Evolutionary conservation across 2,888 invertebrate species (phyloP).

Genomic region (Chymomyza procnemis): DNA sequence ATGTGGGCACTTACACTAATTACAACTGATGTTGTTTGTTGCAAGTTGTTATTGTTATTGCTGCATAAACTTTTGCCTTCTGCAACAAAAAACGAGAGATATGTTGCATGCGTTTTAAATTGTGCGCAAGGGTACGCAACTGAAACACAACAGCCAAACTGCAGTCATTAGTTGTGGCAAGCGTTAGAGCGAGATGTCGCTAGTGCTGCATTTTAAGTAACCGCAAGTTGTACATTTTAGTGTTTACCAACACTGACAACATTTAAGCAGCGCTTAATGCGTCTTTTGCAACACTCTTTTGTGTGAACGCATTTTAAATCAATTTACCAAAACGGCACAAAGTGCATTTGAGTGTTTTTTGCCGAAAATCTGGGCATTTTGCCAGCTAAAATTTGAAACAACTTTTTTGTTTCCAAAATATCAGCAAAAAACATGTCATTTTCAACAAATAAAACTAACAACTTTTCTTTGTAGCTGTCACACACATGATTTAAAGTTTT

Average conservation of each 20-base stretch:
- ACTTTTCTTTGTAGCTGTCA: too few species aligned
- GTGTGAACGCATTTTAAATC: not conserved
- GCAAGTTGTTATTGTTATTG: not conserved
- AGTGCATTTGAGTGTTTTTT: not conserved
- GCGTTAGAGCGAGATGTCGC: not conserved
- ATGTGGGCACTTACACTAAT: constrained; percentile 68
- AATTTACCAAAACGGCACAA: not conserved
- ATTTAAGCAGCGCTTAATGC: not conserved
- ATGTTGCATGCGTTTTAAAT: not conserved
- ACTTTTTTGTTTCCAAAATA: too few species aligned
- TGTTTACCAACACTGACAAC: not conserved
- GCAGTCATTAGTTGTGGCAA: not conserved
- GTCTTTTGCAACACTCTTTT: not conserved
- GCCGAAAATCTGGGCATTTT: not conserved
- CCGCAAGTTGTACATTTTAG: not conserved
- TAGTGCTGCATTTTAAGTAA: not conserved
- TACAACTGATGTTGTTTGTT: constrained; percentile 47
- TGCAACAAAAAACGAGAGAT: not conserved
- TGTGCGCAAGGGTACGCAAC: not conserved
- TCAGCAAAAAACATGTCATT: too few species aligned
- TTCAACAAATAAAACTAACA: too few species aligned
- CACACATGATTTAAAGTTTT: too few species aligned
- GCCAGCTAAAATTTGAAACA: not conserved
- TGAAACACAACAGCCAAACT: not conserved
- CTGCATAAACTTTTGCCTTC: constrained; percentile 21